phyloP scores from a whole-genome alignment of 2,888 invertebrate species.

The Cylindroiulus punctatus region DNA sequence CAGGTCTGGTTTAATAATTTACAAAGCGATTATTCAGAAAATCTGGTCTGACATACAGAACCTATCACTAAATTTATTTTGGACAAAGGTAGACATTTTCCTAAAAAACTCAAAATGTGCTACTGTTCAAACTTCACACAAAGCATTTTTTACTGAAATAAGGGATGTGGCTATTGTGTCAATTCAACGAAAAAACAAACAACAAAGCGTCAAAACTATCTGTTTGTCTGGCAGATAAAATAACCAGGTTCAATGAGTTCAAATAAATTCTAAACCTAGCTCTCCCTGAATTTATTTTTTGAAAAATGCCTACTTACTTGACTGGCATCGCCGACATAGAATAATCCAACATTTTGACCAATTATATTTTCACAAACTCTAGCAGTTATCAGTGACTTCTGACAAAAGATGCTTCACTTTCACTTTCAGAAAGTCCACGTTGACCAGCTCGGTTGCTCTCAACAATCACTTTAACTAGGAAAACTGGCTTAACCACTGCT shows the following conservation, averaged over 20 bases:
- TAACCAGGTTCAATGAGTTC: slow-evolving; percentile 7
- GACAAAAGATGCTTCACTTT: not conserved
- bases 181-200: not conserved
- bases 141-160: too few species aligned
- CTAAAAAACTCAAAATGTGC: too few species aligned
- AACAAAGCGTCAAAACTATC: not conserved
- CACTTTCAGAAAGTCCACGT: not conserved
- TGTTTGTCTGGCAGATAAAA: not conserved
- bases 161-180: not conserved
- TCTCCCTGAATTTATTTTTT: not conserved
- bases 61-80: too few species aligned
- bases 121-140: too few species aligned
- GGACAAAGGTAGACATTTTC: too few species aligned
- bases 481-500: slow-evolving; percentile 42
- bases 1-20: too few species aligned
- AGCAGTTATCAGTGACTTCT: not conserved
- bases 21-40: too few species aligned
- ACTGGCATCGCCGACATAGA: not conserved
- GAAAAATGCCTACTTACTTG: not conserved
- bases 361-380: not conserved
- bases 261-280: not conserved
- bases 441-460: not conserved
- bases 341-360: slow-evolving; percentile 22
- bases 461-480: slow-evolving; percentile 22
- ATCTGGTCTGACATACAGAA: too few species aligned